Percentiles rank a stretch among this genome's conserved stretches.
Conservation (phyloP, 2,113 vertebrate genomes). For the Lamprotornis superbus region DNA sequence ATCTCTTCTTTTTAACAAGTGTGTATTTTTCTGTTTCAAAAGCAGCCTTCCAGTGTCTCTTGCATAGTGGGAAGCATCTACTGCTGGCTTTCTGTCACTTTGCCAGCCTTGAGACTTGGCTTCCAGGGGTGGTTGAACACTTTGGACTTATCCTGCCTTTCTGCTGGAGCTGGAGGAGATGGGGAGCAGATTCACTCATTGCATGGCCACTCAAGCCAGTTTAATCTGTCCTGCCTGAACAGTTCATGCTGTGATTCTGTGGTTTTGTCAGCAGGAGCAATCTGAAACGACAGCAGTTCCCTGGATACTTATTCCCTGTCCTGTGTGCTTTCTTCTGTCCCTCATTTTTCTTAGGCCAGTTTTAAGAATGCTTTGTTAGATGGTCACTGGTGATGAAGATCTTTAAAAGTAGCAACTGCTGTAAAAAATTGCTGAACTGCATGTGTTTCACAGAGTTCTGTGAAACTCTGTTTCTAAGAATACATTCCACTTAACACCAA, state of each 20-base stretch:
- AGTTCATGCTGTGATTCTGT: not conserved
- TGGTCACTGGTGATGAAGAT: not conserved
- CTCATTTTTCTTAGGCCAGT: not conserved
- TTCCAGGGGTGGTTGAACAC: not conserved
- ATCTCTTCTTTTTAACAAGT: not conserved
- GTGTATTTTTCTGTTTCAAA: conserved; percentile 10
- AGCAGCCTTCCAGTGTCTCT: conserved; percentile 7
- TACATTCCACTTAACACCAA: not conserved
- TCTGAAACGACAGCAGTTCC: not conserved
- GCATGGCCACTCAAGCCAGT: not conserved
- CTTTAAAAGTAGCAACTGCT: conserved; percentile 1
- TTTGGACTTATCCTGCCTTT: not conserved
- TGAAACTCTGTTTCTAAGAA: not conserved
- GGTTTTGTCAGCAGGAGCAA: not conserved
- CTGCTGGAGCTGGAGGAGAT: not conserved
- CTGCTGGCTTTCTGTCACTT: conserved; percentile 3
- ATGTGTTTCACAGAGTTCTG: not conserved
- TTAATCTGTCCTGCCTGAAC: not conserved
- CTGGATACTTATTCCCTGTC: not conserved
- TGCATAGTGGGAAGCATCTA: not conserved
- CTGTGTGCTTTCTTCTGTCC: not conserved
- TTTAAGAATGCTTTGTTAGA: not conserved
- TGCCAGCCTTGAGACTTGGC: conserved; percentile 18
- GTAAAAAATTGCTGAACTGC: not conserved
- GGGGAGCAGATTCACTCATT: not conserved